A percentile compares a stretch with the other conserved stretches of the same genome.
These are phyloP conservation scores for Listronotus oregonensis DNA, from an alignment of 1,140 invertebrate genomes.

Conservation along the genomic window DNA sequence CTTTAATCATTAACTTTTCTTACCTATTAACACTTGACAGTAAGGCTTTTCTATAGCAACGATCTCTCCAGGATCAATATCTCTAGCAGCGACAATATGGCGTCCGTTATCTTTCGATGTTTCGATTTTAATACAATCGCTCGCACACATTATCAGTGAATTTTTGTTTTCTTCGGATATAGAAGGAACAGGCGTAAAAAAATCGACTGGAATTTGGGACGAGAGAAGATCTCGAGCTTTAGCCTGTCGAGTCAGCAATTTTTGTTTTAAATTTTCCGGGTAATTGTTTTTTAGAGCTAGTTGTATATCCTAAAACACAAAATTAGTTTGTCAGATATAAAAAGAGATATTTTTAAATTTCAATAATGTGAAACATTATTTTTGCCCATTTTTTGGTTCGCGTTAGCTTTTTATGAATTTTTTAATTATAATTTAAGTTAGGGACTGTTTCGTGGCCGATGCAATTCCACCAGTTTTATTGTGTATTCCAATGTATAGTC, in stretches of 20 bases:
- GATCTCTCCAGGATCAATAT: slow-evolving; percentile 76
- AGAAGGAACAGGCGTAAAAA: slow-evolving; percentile 36
- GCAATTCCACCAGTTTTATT: no score
- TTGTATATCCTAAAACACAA: slow-evolving; percentile 58
- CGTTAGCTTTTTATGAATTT: no score
- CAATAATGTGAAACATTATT: no score
- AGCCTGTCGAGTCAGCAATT: slow-evolving; percentile 59
- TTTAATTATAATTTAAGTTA: no score
- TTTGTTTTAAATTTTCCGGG: slow-evolving; percentile 56
- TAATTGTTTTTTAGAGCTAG: slow-evolving; percentile 59
- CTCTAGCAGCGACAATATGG: slow-evolving; percentile 66
- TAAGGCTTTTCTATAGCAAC: slow-evolving; percentile 81
- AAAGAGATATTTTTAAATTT: no score
- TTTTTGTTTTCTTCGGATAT: slow-evolving; percentile 37
- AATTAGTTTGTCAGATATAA: background rate
- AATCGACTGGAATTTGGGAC: slow-evolving; percentile 23
- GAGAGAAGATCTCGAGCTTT: slow-evolving; percentile 56
- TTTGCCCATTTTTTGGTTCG: no score
- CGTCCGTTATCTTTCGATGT: slow-evolving; percentile 65
- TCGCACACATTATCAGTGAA: slow-evolving; percentile 55
- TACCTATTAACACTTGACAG: slow-evolving; percentile 59
- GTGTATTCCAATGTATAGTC: no score
- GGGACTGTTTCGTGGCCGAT: no score
- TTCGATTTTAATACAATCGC: slow-evolving; percentile 63
- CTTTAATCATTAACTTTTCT: background rate